Percentiles rank a stretch among this genome's conserved stretches.
Conservation (phyloP, 2,113 vertebrate species). For the Ameiurus melas region DNA sequence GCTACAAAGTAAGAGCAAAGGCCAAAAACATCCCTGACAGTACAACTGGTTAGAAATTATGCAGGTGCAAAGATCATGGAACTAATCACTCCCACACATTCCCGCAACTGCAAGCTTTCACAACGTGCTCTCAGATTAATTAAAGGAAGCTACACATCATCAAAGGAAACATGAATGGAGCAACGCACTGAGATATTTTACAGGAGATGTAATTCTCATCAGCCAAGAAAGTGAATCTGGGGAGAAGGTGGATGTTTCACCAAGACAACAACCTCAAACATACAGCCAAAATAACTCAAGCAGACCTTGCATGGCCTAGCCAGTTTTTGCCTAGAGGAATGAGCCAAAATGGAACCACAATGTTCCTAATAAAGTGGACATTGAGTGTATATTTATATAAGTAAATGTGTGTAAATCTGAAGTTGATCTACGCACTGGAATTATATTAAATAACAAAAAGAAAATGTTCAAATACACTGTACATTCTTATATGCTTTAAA, state of each 20-base stretch:
- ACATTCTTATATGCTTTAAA: background rate
- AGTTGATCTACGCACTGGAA: background rate
- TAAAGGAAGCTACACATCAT: background rate
- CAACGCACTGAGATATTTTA: background rate
- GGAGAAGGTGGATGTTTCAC: background rate
- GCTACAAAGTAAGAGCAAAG: background rate
- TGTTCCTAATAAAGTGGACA: background rate
- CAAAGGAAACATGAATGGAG: background rate
- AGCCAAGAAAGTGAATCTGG: background rate
- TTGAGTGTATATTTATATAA: background rate
- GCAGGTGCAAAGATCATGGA: background rate
- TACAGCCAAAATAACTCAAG: background rate
- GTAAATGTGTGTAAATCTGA: background rate
- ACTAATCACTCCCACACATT: background rate
- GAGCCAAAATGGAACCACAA: background rate
- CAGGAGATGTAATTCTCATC: background rate
- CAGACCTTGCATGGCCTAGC: background rate
- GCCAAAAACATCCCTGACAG: background rate
- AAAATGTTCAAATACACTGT: background rate
- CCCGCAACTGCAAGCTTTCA: background rate
- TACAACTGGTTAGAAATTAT: background rate
- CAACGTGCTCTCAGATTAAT: background rate
- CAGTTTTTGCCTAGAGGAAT: background rate
- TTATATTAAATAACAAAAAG: background rate
- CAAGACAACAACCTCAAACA: background rate